Base-by-base conservation (phyloP, 1,140 invertebrate genomes). In the Colletes latitarsis region DNA sequence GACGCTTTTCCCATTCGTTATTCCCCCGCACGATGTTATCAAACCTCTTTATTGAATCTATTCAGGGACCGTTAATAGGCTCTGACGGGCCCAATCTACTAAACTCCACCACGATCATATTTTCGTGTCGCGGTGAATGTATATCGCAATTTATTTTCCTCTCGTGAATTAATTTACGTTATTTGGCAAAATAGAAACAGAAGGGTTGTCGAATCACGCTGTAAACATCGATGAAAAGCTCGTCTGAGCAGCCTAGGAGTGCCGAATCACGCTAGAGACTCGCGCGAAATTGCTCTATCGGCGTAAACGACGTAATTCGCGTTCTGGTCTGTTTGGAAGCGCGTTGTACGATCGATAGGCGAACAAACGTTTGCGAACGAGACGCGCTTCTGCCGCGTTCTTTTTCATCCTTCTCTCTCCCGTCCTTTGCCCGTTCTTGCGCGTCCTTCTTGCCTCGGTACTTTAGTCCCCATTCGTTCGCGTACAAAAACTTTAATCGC, bases 401-500 rank as follows among this genome's bases (percentile, higher is more conserved):
- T n/a, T 57, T n/a, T n/a, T 17, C 53, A 57, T 57, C 15, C n/a
- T n/a, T 17, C 53, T 57, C 53, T 57, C 53, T 57, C 53, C 53
- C 53, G 30, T 57, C n/a, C n/a, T 17, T n/a, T 57, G 6, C 53
- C n/a, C 62, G 71, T 80, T 62, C 67, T 43, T 74, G 66, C 53
- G 53, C 53, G 53, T 57, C 53, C 53, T 57, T 57, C 53, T 57
- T 57, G 53, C 53, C 53, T 6, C 53, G 53, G 53, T 57, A 57
- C 53, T 57, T 57, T n/a, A 57, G 53, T 57, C 53, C 53, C 53
- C 53, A 57, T 57, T 57, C 53, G 53, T n/a, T 57, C 53, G 53
- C 72, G 67, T 41, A 43, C 80, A 89, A 90, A 88, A 90, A 89
- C 87, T 84, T 86, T 88, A 88, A 90, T 90, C 87, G 87, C 83